A percentile compares a stretch with the other conserved stretches of the same genome.
These are phyloP conservation scores for Peromyscus nudipes DNA, from an alignment of 2,797 vertebrate genomes.

Conservation along the genomic window DNA sequence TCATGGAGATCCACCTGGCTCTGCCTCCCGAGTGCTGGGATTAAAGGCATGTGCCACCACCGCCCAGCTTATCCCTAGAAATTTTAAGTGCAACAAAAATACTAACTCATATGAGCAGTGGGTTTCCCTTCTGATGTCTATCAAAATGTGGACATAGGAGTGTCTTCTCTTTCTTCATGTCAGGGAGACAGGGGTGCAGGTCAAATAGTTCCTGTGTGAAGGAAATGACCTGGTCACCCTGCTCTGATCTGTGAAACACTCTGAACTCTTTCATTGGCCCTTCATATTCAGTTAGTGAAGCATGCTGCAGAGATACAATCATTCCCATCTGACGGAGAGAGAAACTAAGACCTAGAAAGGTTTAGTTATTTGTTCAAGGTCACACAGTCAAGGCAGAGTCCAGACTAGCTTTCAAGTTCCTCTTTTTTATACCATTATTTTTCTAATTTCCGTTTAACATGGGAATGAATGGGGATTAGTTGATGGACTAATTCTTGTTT, in stretches of 20 bases:
- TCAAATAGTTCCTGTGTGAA: constrained; percentile 33
- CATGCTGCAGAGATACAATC: not conserved
- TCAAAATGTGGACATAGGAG: not conserved
- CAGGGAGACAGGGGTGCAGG: not conserved
- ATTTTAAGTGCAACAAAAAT: constrained; percentile 26
- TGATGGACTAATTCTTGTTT: not conserved
- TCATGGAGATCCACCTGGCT: no score
- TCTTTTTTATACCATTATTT: not conserved
- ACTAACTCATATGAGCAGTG: not conserved
- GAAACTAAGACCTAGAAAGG: not conserved
- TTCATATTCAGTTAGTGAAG: not conserved
- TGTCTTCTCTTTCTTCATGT: not conserved
- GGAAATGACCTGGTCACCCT: constrained; percentile 7
- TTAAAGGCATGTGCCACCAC: no score
- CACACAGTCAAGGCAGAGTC: not conserved
- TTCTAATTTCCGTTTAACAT: not conserved
- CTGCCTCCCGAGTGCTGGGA: no score
- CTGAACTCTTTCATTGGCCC: not conserved
- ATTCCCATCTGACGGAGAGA: constrained; percentile 29
- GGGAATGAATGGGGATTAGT: not conserved
- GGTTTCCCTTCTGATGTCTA: not conserved
- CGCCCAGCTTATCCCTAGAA: not conserved
- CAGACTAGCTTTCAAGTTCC: not conserved
- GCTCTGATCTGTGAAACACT: not conserved
- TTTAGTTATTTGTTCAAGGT: not conserved